Evolutionary conservation across 64 coral and sea anemone species (phyloP).

Genomic region (Astreopora myriophthalma): DNA sequence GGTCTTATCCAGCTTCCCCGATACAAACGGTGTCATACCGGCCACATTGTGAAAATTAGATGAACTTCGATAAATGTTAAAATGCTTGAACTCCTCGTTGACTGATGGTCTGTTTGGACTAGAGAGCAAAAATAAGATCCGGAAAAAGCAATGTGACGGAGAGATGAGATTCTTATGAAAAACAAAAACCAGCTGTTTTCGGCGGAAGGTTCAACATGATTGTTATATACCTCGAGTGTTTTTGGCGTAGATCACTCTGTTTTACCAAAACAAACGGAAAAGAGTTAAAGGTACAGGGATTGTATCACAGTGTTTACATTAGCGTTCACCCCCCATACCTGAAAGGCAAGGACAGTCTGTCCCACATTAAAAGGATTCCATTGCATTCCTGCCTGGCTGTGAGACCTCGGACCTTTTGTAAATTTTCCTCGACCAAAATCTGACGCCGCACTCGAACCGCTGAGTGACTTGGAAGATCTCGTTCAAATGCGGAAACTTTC

Average conservation of each 20-base stretch:
- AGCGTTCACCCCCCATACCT: conserved; percentile 16
- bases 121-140: neutral
- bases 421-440: neutral
- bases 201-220: too few relatives aligned
- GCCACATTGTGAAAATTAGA: conserved; percentile 57
- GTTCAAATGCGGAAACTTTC: neutral
- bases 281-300: too few relatives aligned
- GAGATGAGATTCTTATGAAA: too few relatives aligned
- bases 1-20: conserved; percentile 39
- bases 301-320: neutral
- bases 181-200: too few relatives aligned
- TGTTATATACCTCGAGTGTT: too few relatives aligned
- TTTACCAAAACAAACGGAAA: too few relatives aligned
- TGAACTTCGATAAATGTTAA: conserved; percentile 81
- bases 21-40: conserved; percentile 71
- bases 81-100: conserved; percentile 78
- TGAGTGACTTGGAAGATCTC: neutral
- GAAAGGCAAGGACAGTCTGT: neutral
- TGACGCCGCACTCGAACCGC: conserved; percentile 32
- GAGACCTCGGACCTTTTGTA: conserved; percentile 35
- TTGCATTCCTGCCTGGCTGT: conserved; percentile 54
- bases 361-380: conserved; percentile 58
- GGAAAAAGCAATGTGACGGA: neutral
- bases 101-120: conserved; percentile 20
- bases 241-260: too few relatives aligned